Conservation (phyloP, 1,140 invertebrate genomes). For the Temnothorax nylanderi region DNA sequence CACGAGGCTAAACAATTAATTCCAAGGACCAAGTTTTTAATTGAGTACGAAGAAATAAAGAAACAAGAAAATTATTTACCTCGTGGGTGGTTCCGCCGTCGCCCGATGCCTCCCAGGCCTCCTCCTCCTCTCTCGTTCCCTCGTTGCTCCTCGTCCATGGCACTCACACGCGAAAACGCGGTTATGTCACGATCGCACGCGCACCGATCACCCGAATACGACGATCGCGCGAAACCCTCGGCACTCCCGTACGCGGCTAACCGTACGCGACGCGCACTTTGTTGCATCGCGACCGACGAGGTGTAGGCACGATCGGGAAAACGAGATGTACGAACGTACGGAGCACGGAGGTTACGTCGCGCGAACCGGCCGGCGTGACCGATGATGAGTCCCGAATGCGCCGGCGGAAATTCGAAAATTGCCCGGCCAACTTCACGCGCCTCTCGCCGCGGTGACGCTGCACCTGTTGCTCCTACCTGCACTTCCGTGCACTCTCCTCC, state of each 20-base stretch:
- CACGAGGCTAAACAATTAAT: background rate
- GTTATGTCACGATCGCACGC: background rate
- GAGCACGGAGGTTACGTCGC: background rate
- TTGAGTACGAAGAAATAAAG: background rate
- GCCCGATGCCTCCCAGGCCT: background rate
- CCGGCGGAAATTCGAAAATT: background rate
- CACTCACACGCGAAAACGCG: background rate
- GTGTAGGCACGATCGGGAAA: too few relatives aligned
- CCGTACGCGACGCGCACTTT: background rate
- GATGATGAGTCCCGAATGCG: background rate
- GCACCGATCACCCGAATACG: background rate
- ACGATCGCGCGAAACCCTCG: background rate
- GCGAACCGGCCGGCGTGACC: background rate
- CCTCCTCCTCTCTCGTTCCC: background rate
- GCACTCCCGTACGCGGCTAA: background rate
- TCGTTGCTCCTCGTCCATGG: background rate
- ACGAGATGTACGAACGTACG: too few relatives aligned
- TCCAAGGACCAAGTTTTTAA: background rate
- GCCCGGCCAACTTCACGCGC: background rate
- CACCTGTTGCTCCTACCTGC: slow-evolving; percentile 23
- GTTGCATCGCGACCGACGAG: background rate
- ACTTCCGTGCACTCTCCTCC: background rate
- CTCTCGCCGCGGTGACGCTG: background rate
- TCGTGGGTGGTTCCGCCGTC: background rate
- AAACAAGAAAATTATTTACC: slow-evolving; percentile 17